Evolutionary conservation across 2,888 invertebrate species (phyloP), one percentile per base, ranked within the genome.

Genomic region (Xestobium rufovillosum): DNA sequence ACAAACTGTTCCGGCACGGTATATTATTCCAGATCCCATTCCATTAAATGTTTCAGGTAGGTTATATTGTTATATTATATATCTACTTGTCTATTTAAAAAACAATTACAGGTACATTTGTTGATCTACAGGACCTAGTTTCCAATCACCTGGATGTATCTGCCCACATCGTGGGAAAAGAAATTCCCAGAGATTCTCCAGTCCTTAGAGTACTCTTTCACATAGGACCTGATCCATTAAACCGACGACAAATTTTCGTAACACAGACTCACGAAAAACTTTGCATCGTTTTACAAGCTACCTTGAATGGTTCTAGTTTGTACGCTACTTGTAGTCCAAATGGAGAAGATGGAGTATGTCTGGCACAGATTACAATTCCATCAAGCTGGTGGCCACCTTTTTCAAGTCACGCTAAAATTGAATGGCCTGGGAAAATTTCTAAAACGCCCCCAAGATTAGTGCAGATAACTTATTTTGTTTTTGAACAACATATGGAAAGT

Each of bases 311-410:
- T 35, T 69, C 75, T 34, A 74, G 80, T 3, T 68, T 92, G 43
- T 84, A 87, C 34, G 84, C 91, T 0, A 85, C 89, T n/a, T 95
- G 94, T 66, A 88, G 88, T 54, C 91, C 94, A 2, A 89, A 88
- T 60, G 87, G 88, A 8, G 86, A 89, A 57, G 90, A 92, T 59
- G 89, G 91, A 1, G 92, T 91, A 1, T 95, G 94, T 60, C 73
- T 95, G 35, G 90, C 90, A 0, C 60, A 70, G 54, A 70, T 90
- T 38, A 83, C 87, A 1, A 76, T 95, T 23, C 95, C 94, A 0
- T 81, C 88, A 6, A 78, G 80, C 35, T 95, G 94, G 94, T 95
- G 94, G 92, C 79, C 82, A 12, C 78, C 85, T 1, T 59, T 80
- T 38, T 78, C 78, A 3, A 70, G 76, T 1, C 76, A 76, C 0